Base-by-base conservation (phyloP, 2,888 invertebrate species). In the Scaeva pyrastri region DNA sequence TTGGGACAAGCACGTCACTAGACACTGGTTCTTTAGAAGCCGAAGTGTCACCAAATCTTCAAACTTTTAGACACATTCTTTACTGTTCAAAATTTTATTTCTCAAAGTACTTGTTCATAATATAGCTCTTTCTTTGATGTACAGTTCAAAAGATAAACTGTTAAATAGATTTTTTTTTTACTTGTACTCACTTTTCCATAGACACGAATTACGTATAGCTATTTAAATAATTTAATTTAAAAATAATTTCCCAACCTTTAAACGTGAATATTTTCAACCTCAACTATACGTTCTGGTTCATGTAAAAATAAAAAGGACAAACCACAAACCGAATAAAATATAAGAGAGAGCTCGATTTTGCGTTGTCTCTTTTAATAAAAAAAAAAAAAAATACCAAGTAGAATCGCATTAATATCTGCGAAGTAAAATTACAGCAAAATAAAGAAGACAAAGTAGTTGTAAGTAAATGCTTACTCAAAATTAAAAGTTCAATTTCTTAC, bases 261-360 rank as follows among this genome's bases (percentile, higher is more conserved):
- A n/a, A 19, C 14, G 16, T 60, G 50, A 19, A 41, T 31, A 36
- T n/a, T 12, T 58, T 58, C 2, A 52, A 68, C 52, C 68, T 2
- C 48, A 36, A 19, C 26, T 14, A 43, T 16, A 31, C 16, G 36
- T 39, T 39, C 11, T 39, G 8, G 8, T 39, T 7, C 12, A 3
- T 52, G 14, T 7, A 14, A 1, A 52, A n/a, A 0, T 52, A 23
- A 52, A 50, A 52, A 39, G 39, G 39, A 68, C 68, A 52, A 68
- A 68, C 68, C 68, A 52, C 68, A 68, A 52, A 66, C 16, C 19
- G 48, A 31, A 66, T 66, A 23, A 62, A 62, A 64, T 64, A 64
- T 16, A 31, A 64, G 12, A 31, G n/a, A 41, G 21, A n/a, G 12
- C 19, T 48, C 12, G 39, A n/a, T 23, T 26, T 45, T n/a, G 5